A percentile compares a stretch with the other conserved stretches of the same genome.
These are phyloP conservation scores for Syrrhaptes paradoxus DNA, from an alignment of 2,113 vertebrate species.

Conservation along the genomic window DNA sequence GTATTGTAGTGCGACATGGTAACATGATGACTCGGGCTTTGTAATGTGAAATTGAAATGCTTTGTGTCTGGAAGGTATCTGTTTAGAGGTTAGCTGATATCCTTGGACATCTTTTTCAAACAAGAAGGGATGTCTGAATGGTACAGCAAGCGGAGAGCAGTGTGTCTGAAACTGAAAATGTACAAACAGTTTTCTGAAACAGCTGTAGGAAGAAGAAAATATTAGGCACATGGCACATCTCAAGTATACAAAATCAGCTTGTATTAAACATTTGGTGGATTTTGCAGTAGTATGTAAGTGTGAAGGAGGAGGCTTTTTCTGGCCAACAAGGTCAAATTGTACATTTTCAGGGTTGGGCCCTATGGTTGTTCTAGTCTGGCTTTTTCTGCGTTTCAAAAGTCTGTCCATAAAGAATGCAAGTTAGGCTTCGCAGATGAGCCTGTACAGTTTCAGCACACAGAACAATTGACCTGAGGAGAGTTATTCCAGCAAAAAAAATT, in stretches of 20 bases:
- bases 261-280: not conserved
- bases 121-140: not conserved
- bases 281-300: not conserved
- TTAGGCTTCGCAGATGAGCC: not conserved
- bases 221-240: not conserved
- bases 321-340: not conserved
- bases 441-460: not conserved
- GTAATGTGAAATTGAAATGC: not conserved
- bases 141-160: not conserved
- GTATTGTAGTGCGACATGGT: not conserved
- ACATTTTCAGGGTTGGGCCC: not conserved
- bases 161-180: not conserved
- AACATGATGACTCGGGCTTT: not conserved
- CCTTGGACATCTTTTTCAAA: not conserved
- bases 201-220: not conserved
- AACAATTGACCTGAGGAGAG: not conserved
- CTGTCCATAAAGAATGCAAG: not conserved
- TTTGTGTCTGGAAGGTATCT: not conserved
- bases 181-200: not conserved
- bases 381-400: not conserved
- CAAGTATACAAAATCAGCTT: not conserved
- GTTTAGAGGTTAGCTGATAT: not conserved
- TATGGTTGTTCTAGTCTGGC: not conserved
- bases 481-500: not conserved
- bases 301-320: not conserved